phyloP scores from a whole-genome alignment of 2,797 vertebrate species.

The Pteronotus mesoamericanus region DNA sequence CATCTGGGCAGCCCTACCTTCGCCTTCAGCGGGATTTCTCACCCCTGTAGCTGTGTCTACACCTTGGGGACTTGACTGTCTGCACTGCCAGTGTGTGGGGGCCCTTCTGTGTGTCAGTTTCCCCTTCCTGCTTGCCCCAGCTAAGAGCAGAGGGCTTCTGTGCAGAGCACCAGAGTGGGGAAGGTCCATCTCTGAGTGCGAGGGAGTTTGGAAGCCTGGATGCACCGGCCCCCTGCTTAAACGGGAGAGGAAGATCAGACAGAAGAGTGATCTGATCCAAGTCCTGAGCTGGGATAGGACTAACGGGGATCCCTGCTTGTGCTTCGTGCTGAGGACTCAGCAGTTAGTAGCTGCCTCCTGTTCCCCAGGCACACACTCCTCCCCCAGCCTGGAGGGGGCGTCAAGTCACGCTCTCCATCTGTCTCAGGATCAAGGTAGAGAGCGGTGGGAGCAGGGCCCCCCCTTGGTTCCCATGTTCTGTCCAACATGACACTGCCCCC shows the following conservation, averaged over 20 bases:
- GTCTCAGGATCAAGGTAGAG: neutral
- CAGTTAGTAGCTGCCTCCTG: neutral
- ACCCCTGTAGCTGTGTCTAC: neutral
- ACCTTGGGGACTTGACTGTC: neutral
- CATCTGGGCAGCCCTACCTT: neutral
- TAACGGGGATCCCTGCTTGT: neutral
- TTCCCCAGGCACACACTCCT: neutral
- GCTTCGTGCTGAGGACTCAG: neutral
- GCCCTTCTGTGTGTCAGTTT: neutral
- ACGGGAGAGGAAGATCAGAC: fast-evolving
- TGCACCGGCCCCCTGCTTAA: fast-evolving
- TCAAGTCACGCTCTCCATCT: fast-evolving
- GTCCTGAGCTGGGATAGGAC: neutral
- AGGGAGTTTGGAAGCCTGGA: neutral
- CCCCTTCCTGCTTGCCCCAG: neutral
- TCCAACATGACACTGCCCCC: neutral
- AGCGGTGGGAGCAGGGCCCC: fast-evolving
- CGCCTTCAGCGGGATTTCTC: neutral
- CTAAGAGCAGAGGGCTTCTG: fast-evolving
- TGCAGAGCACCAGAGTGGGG: fast-evolving
- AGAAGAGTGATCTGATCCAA: neutral
- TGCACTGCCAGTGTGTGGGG: too few relatives aligned
- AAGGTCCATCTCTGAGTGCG: too few relatives aligned
- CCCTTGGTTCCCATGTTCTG: neutral
- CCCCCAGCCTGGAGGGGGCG: neutral